These are phyloP conservation scores for Drosophila nannoptera DNA, from an alignment of 1,140 invertebrate genomes.

Conservation along the genomic window DNA sequence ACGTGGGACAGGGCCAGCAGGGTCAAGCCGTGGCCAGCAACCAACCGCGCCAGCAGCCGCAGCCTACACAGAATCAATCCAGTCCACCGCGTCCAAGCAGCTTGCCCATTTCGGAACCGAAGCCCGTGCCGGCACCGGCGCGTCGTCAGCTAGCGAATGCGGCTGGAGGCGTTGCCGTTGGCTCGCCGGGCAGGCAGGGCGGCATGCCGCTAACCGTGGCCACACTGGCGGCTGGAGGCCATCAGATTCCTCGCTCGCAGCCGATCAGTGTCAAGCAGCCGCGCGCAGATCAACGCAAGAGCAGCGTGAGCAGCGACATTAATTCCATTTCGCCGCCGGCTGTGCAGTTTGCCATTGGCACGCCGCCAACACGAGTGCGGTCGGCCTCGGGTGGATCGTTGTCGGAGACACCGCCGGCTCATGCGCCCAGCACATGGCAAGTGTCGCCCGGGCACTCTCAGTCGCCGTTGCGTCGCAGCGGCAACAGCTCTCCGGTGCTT, in stretches of 20 bases:
- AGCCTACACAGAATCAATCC: conserved; percentile 67
- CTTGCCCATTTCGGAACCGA: conserved; percentile 86
- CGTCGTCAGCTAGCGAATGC: conserved; percentile 64
- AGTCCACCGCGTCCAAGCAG: conserved; percentile 86
- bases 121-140: conserved; percentile 88
- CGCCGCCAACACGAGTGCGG: conserved; percentile 86
- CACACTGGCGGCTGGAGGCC: conserved; percentile 42
- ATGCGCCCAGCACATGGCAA: conserved; percentile 88
- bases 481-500: conserved; percentile 86
- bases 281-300: conserved; percentile 83
- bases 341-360: conserved; percentile 94
- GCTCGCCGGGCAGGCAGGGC: conserved; percentile 46
- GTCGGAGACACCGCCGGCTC: conserved; percentile 85
- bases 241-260: conserved; percentile 87
- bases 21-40: conserved; percentile 12
- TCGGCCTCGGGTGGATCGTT: conserved; percentile 84
- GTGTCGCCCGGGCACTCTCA: conserved; percentile 82
- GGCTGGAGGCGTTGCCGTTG: conserved; percentile 12
- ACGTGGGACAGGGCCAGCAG: conserved; percentile 33
- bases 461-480: conserved; percentile 87
- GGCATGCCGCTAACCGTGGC: conserved; percentile 57
- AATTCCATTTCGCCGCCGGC: conserved; percentile 93
- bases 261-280: conserved; percentile 87
- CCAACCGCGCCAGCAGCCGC: conserved; percentile 26
- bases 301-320: conserved; percentile 85